Base-by-base conservation (phyloP, 2,888 invertebrate genomes). In the Endomychus coccineus region DNA sequence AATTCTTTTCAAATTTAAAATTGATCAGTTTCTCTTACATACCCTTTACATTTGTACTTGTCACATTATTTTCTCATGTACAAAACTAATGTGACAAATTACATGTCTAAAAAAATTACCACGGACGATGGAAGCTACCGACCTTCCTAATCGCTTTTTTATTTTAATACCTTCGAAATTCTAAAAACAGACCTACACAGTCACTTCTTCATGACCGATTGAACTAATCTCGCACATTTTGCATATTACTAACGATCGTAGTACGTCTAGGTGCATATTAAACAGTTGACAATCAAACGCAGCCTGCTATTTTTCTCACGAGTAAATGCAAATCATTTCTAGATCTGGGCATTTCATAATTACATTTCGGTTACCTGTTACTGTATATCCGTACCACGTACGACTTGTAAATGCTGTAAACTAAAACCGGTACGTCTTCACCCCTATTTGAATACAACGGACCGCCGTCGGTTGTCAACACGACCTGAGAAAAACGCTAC, bases 231-330 rank as follows among this genome's bases (percentile, higher is more conserved):
- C 43, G 14, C 39, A 28, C 40, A 43, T 48, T 43, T 49, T 43
- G 36, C 48, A 44, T 42, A 39, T 41, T 25, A 33, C 46, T 48
- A 52, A 50, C 52, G 49, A 49, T 40, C 39, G 9, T 16, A 7
- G 32, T 27, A 14, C 22, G 34, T 34, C 32, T 34, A 34, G 36
- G 34, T 46, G 51, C 48, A 50, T 50, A 50, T 50, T 50, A 49
- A 47, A 44, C 50, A 53, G 50, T 49, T 48, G 51, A 50, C 48
- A 46, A 50, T 35, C 34, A 40, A 39, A 44, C 47, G 40, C 52
- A 54, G 51, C 49, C 51, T 51, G 51, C 54, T 57, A n/a, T 58
- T 56, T 59, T 59, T 59, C 59, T 59, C 59, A 59, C 59, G 39
- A 27, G 13, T 21, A 15, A 29, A 39, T 34, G 37, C 37, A 37